Evolutionary conservation across 2,797 vertebrate genomes (phyloP).

Genomic region (Bovichtus variegatus): DNA sequence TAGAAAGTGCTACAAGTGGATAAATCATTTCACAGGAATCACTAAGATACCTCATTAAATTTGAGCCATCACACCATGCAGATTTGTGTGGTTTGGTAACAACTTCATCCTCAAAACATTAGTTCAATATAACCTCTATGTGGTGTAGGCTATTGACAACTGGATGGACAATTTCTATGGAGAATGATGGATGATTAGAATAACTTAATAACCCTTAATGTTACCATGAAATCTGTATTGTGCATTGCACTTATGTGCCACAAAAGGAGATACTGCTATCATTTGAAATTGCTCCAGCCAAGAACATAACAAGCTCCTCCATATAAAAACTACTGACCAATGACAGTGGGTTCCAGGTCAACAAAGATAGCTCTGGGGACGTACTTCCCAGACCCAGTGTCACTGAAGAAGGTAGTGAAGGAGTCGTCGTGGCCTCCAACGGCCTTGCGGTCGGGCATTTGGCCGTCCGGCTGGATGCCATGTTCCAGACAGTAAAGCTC

Average conservation of each 20-base stretch:
- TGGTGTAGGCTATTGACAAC: background rate
- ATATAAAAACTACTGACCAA: constrained; percentile 70
- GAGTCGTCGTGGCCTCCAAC: constrained; percentile 78
- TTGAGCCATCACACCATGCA: background rate
- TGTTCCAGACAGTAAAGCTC: constrained; percentile 86
- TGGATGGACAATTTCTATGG: background rate
- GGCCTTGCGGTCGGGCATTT: constrained; percentile 67
- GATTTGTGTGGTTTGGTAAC: background rate
- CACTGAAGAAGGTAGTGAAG: constrained; percentile 86
- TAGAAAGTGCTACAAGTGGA: background rate
- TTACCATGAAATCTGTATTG: background rate
- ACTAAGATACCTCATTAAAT: background rate
- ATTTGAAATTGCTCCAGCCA: background rate
- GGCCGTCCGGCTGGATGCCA: constrained; percentile 82
- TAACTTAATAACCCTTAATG: background rate
- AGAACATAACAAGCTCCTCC: background rate
- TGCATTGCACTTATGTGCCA: background rate
- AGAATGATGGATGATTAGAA: background rate
- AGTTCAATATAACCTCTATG: background rate
- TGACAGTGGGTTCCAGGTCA: constrained; percentile 85
- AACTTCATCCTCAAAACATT: background rate
- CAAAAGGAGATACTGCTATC: background rate
- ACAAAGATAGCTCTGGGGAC: constrained; percentile 83
- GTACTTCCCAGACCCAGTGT: constrained; percentile 82
- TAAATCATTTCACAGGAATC: background rate